Evolutionary conservation across 2,113 vertebrate genomes (phyloP).

Genomic region (Motacilla alba): DNA sequence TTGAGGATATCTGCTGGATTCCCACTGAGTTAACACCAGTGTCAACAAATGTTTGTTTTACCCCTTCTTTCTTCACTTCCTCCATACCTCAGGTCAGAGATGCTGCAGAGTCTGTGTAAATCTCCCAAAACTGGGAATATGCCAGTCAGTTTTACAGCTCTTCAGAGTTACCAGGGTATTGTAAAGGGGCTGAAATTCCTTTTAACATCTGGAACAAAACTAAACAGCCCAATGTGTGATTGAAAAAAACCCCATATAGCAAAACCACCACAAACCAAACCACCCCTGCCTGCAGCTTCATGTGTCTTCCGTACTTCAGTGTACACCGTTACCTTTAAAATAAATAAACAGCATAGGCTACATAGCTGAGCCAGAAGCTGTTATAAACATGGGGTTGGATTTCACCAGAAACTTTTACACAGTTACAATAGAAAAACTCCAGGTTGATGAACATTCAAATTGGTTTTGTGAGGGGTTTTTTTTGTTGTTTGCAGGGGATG

Average conservation of each 20-base stretch:
- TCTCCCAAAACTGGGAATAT: not conserved
- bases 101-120: not conserved
- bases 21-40: not conserved
- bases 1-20: not conserved
- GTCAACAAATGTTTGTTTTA: not conserved
- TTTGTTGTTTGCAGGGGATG: rapidly evolving
- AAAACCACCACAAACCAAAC: not conserved
- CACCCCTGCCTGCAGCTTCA: not conserved
- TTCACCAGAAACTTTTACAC: not conserved
- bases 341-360: not conserved
- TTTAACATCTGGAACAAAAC: not conserved
- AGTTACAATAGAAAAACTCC: not conserved
- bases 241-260: not conserved
- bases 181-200: not conserved
- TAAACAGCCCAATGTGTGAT: not conserved
- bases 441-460: not conserved
- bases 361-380: not conserved
- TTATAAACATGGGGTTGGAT: not conserved
- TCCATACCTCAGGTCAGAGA: not conserved
- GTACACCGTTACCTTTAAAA: not conserved
- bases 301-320: not conserved
- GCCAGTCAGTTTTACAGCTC: not conserved
- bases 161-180: not conserved
- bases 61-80: not conserved
- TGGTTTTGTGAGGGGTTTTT: not conserved